Conservation (phyloP, 2,113 vertebrate species). For the Puffinus mauretanicus region DNA sequence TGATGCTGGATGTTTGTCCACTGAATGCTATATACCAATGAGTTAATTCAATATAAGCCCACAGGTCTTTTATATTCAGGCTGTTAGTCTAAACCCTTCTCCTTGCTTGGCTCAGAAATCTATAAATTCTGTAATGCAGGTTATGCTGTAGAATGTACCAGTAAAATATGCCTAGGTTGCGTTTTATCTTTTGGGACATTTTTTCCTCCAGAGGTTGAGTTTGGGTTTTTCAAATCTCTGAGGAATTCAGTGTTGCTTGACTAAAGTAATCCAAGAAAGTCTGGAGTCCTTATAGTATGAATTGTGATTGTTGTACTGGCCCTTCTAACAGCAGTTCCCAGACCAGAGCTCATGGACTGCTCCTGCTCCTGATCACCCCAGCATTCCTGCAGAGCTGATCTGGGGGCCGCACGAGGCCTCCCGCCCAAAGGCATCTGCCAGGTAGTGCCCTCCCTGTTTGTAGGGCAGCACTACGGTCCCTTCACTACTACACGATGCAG, state of each 20-base stretch:
- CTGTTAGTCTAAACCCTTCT: neutral
- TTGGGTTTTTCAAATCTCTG: neutral
- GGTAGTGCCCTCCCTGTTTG: neutral
- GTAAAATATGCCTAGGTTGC: neutral
- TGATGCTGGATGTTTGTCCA: neutral
- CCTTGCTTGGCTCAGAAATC: neutral
- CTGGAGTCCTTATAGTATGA: neutral
- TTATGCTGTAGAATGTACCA: neutral
- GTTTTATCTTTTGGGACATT: neutral
- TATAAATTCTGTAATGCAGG: neutral
- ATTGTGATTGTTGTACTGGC: neutral
- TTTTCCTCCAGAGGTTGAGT: neutral
- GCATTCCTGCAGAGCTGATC: neutral
- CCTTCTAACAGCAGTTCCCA: neutral
- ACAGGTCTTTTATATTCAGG: neutral
- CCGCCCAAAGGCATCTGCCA: neutral
- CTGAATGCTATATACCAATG: neutral
- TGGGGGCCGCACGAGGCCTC: fast-evolving
- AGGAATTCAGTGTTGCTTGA: neutral
- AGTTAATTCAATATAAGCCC: neutral
- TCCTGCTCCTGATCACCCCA: neutral
- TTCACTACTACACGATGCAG: fast-evolving
- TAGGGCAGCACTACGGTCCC: neutral
- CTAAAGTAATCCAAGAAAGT: neutral
- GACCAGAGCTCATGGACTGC: neutral